Evolutionary conservation across 1,140 invertebrate species (phyloP), one percentile per base, ranked within the genome.

Genomic region (Sinonovacula constricta): DNA sequence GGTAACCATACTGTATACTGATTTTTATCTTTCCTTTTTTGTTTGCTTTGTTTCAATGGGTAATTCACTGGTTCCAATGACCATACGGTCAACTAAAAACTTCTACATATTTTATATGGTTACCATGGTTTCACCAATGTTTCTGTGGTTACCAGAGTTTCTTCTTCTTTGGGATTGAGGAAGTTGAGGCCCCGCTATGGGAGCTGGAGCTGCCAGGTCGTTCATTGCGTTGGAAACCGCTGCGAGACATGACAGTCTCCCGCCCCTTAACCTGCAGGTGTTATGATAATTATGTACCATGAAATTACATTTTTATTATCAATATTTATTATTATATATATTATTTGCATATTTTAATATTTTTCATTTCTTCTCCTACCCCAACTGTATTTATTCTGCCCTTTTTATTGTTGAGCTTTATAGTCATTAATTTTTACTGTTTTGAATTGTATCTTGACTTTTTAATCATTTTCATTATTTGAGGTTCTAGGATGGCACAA

Each of bases 91-190:
- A n/a, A n/a, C n/a, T n/a, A n/a, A n/a, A n/a, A n/a, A n/a, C n/a
- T n/a, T n/a, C n/a, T n/a, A n/a, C n/a, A n/a, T n/a, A n/a, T n/a
- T n/a, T n/a, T n/a, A n/a, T n/a, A n/a, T n/a, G n/a, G n/a, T n/a
- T n/a, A n/a, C n/a, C n/a, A n/a, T n/a, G n/a, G n/a, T n/a, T n/a
- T n/a, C n/a, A n/a, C n/a, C n/a, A n/a, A n/a, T n/a, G n/a, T n/a
- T n/a, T n/a, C n/a, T n/a, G n/a, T n/a, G n/a, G n/a, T n/a, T n/a
- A n/a, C n/a, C n/a, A n/a, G n/a, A n/a, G n/a, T n/a, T n/a, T 63
- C 49, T 76, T 76, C 31, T 76, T 76, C 63, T 76, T 76, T 14
- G 72, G 72, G 7, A 76, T 18, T 0, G 72, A 76, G 33, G 62
- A 76, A n/a, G n/a, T n/a, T n/a, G n/a, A n/a, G 24, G 71, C 65